Conservation (phyloP, 1,140 invertebrate genomes). For the Anoplophora glabripennis region DNA sequence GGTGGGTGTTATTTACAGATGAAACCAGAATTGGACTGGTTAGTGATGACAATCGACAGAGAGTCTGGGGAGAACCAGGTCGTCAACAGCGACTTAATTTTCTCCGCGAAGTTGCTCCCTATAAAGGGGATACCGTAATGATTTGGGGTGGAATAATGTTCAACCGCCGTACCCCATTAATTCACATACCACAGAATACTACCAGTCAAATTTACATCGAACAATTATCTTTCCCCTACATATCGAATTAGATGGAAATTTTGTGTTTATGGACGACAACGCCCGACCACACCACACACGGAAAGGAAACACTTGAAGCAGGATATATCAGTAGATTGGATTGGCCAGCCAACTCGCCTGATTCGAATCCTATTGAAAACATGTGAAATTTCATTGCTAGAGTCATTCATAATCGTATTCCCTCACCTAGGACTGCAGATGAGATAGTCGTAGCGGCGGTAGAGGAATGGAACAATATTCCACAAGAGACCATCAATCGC, state of each 20-base stretch:
- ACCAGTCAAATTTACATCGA: too few relatives aligned
- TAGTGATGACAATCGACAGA: conserved; percentile 7
- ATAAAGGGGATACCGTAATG: too few relatives aligned
- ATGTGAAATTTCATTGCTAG: not conserved
- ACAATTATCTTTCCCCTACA: too few relatives aligned
- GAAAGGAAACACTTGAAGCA: conserved; percentile 5
- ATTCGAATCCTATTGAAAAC: conserved; percentile 9
- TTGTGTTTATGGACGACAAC: not conserved
- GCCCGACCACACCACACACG: too few relatives aligned
- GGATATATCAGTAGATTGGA: conserved; percentile 1
- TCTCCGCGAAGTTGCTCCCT: conserved; percentile 4
- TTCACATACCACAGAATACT: conserved; percentile 5
- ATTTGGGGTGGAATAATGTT: not conserved
- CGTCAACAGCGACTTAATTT: not conserved
- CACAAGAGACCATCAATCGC: conserved; percentile 1
- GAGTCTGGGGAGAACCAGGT: conserved; percentile 14
- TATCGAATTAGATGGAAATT: too few relatives aligned
- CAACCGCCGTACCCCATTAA: conserved; percentile 5
- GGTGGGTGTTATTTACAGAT: conserved; percentile 14
- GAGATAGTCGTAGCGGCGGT: conserved; percentile 8
- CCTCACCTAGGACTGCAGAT: conserved; percentile 3
- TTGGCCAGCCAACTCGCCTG: conserved; percentile 1
- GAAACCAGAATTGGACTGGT: conserved; percentile 11
- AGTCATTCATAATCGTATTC: not conserved
- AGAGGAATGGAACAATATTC: too few relatives aligned